phyloP scores from a whole-genome alignment of 2,113 vertebrate species.

The Apodemus speciosus region DNA sequence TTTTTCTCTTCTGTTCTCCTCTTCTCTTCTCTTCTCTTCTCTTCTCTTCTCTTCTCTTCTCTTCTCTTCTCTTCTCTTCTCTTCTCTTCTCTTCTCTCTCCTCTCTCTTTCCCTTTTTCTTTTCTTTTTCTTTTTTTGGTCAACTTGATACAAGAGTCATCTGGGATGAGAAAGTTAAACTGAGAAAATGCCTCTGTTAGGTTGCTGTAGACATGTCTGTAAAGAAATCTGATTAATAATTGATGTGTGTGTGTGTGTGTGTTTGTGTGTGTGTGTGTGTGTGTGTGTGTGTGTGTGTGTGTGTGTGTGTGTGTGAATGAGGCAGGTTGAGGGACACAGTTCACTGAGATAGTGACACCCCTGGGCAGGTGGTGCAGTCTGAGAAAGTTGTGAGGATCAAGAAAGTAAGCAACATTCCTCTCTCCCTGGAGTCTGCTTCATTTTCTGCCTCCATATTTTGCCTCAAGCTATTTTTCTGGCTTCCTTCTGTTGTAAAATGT shows the following conservation, averaged over 20 bases:
- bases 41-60: too few species aligned
- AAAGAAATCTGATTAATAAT: neutral
- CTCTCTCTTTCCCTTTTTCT: too few species aligned
- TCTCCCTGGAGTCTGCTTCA: too few species aligned
- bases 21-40: too few species aligned
- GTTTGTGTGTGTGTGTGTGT: too few species aligned
- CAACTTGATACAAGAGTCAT: neutral
- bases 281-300: too few species aligned
- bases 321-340: fast-evolving
- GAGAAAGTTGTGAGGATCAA: neutral
- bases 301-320: too few species aligned
- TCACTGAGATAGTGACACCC: neutral
- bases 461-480: neutral
- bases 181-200: neutral
- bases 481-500: neutral
- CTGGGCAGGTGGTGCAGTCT: neutral
- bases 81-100: too few species aligned
- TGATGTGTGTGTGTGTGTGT: neutral
- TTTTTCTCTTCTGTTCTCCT: neutral
- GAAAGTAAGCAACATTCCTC: too few species aligned
- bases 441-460: neutral
- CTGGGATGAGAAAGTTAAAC: neutral
- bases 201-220: neutral
- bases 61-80: too few species aligned
- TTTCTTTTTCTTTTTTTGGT: neutral